phyloP scores from a whole-genome alignment of 2,888 invertebrate species.

The Drosophila kokeensis region DNA sequence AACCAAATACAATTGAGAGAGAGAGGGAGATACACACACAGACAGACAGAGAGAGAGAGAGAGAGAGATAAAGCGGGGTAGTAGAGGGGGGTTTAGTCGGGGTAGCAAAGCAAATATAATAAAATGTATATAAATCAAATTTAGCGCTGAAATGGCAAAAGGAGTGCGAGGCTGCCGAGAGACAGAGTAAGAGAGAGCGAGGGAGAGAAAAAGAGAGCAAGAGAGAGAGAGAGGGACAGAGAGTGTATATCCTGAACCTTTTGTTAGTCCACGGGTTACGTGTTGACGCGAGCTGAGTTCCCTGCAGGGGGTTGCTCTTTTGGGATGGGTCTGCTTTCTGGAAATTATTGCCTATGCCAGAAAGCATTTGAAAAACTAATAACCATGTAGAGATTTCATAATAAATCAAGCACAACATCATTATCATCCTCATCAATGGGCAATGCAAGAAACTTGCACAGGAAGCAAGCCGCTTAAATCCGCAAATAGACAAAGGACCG shows the following conservation, averaged over 20 bases:
- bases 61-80: background rate
- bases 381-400: conserved; percentile 79
- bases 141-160: conserved; percentile 73
- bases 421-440: conserved; percentile 31
- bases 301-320: conserved; percentile 52
- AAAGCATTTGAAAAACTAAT: conserved; percentile 71
- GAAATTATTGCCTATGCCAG: conserved; percentile 69
- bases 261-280: conserved; percentile 38
- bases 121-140: conserved; percentile 81
- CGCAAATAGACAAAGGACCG: conserved; percentile 47
- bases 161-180: conserved; percentile 37
- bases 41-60: conserved; percentile 2
- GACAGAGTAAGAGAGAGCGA: conserved; percentile 11
- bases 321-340: conserved; percentile 15
- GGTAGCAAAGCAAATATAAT: conserved; percentile 69
- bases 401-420: conserved; percentile 70
- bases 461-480: conserved; percentile 42
- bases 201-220: background rate
- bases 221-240: background rate
- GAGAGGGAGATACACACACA: background rate
- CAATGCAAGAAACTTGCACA: conserved; percentile 24
- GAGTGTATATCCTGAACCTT: conserved; percentile 19
- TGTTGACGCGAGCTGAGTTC: conserved; percentile 40
- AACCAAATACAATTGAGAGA: conserved; percentile 28
- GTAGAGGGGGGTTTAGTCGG: conserved; percentile 3